Base-by-base conservation (phyloP, 2,888 invertebrate genomes). In the Diaperis boleti region DNA sequence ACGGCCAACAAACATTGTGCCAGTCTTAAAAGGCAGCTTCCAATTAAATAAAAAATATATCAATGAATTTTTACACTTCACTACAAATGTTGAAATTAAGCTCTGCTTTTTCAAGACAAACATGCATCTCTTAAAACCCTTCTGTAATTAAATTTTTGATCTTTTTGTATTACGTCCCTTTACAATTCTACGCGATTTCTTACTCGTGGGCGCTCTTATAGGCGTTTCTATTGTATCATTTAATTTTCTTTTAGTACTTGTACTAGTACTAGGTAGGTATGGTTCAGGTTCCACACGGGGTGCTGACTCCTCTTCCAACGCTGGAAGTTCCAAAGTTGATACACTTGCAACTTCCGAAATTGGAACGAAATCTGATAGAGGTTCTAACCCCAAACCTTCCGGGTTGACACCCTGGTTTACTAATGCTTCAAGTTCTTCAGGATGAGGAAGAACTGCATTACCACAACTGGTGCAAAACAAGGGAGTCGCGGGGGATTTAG, bases 401-500 rank as follows among this genome's bases (percentile, higher is more conserved):
- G 86, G 72, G 61, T 85, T 79, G 3, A 85, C 83, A 50, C 85
- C 87, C 71, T 87, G 87, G 81, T 87, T 87, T n/a, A 86, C 82
- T 56, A 86, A 69, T 7, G 71, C 74, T 71, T 87, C 86, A 39
- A 87, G 77, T 73, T 89, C 89, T 69, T 88, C 89, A 0, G 85
- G 84, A 49, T 86, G 80, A 4, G 84, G 82, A 7, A 82, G 76
- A 68, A 86, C 83, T 57, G 85, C 85, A 60, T 85, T 86, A 59
- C 92, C 92, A 77, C 92, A 93, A 69, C 89, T 87, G 26, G 87
- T 88, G 76, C 93, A 94, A 57, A 90, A 86, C 66, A 86, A 85
- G 70, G 86, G 85, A 72, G 86, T 86, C 67, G 93, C 92, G 7
- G 94, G 92, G 65, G 93, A 92, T 72, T 93, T 93, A 35, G 94